Evolutionary conservation across 2,113 vertebrate species (phyloP).

Genomic region (Eulacestoma nigropectus): DNA sequence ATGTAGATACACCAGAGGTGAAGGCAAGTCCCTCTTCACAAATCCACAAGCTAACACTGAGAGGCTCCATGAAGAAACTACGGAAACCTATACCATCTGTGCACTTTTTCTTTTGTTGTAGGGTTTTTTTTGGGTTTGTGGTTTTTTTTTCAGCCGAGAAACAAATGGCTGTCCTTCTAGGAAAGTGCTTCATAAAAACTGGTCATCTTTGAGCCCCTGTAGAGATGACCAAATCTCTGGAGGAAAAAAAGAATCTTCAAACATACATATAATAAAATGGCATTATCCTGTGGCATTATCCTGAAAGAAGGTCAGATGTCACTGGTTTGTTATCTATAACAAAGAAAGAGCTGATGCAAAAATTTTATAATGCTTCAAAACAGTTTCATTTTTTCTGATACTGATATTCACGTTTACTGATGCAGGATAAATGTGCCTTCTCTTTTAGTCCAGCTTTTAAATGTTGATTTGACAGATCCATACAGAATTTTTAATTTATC

Average conservation of each 20-base stretch:
- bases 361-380: background rate
- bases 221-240: background rate
- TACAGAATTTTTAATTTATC: background rate
- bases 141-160: background rate
- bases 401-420: background rate
- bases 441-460: background rate
- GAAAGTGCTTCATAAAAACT: background rate
- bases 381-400: background rate
- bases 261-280: background rate
- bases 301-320: background rate
- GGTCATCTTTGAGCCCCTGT: background rate
- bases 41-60: background rate
- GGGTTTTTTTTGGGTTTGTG: rapidly evolving
- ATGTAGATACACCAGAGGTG: background rate
- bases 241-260: background rate
- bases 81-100: background rate
- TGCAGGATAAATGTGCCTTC: background rate
- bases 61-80: background rate
- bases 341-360: background rate
- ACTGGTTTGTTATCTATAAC: background rate
- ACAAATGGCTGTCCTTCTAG: background rate
- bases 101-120: background rate
- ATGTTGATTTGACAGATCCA: background rate
- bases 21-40: background rate
- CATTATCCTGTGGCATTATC: background rate